These are phyloP conservation scores for Corvus cornix DNA, from an alignment of 2,113 vertebrate species.

Conservation along the genomic window DNA sequence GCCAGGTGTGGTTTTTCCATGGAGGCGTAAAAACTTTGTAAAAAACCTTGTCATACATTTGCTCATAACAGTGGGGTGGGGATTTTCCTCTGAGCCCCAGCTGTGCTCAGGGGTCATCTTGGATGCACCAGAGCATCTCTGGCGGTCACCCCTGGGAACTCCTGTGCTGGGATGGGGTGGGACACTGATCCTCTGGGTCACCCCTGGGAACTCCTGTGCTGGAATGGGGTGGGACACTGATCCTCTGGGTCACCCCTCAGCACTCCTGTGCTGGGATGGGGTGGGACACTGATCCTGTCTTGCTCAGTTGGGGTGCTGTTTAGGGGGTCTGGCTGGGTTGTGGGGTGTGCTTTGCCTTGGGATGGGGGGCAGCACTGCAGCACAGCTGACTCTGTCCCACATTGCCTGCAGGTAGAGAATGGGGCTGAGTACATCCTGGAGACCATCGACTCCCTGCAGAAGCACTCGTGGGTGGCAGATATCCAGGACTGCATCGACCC, in stretches of 20 bases:
- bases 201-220: not conserved
- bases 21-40: not conserved
- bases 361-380: not conserved
- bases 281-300: not conserved
- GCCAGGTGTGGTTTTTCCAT: not conserved
- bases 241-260: not conserved
- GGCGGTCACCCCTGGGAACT: not conserved
- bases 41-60: not conserved
- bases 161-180: not conserved
- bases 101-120: not conserved
- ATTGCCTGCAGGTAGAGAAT: conserved; percentile 82
- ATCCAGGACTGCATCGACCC: conserved; percentile 98
- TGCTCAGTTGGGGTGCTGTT: not conserved
- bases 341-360: not conserved
- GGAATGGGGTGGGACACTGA: not conserved
- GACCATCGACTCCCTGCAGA: conserved; percentile 97
- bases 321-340: not conserved
- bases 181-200: not conserved
- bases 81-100: not conserved
- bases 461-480: conserved; percentile 97
- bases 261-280: not conserved
- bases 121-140: not conserved
- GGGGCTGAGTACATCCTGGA: conserved; percentile 96
- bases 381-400: not conserved
- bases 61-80: fast-evolving